Conservation (phyloP, 2,888 invertebrate genomes). For the Chaitophorus viminalis region DNA sequence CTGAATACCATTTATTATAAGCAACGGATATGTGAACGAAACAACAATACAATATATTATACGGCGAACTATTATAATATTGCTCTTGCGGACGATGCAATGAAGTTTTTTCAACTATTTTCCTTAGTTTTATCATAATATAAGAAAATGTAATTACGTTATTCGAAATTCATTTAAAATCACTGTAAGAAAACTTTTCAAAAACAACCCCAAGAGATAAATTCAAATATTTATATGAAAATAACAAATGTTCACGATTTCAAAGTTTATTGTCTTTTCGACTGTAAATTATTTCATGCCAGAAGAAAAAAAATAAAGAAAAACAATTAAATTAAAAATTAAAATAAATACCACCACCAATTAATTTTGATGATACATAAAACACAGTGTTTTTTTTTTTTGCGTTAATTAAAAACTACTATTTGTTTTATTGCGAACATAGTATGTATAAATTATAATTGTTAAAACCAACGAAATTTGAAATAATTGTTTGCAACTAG, state of each 20-base stretch:
- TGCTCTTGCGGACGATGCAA: too few species aligned
- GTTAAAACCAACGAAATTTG: too few species aligned
- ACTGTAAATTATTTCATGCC: neutral
- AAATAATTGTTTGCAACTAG: neutral
- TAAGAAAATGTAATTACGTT: neutral
- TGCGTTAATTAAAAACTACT: neutral
- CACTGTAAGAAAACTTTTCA: neutral
- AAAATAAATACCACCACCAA: neutral
- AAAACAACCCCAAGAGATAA: neutral
- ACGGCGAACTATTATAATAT: too few species aligned
- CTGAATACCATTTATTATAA: too few species aligned
- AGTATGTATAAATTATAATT: neutral
- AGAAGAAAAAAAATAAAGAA: neutral
- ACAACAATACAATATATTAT: too few species aligned
- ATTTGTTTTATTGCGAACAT: neutral
- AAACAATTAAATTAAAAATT: neutral
- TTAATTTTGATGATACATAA: neutral
- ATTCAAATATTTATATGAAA: neutral
- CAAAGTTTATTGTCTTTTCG: neutral
- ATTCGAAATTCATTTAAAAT: conserved; percentile 20
- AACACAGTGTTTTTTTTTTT: neutral
- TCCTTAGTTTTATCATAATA: neutral
- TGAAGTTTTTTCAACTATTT: too few species aligned
- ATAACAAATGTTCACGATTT: neutral
- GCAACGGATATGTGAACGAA: too few species aligned